phyloP scores from a whole-genome alignment of 1,140 invertebrate species.

The Musca domestica region DNA sequence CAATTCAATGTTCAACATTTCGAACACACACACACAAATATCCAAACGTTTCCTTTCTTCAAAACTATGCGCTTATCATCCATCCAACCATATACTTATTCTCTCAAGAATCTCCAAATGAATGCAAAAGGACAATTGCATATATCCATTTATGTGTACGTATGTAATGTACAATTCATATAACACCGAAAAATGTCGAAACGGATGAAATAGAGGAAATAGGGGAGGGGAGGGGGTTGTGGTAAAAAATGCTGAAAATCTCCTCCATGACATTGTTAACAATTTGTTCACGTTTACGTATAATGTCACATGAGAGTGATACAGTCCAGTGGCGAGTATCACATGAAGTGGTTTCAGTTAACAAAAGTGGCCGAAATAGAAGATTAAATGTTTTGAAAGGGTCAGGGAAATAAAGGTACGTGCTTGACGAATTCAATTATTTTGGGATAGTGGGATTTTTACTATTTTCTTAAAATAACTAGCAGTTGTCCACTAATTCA shows the following conservation, averaged over 20 bases:
- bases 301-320: slow-evolving; percentile 5
- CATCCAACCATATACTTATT: background rate
- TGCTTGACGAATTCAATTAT: no score
- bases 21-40: background rate
- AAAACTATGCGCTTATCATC: background rate
- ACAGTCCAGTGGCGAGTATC: background rate
- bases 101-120: background rate
- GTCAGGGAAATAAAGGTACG: no score
- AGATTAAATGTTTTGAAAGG: no score
- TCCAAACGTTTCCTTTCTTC: background rate
- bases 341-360: no score
- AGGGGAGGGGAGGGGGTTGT: no score
- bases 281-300: slow-evolving; percentile 12
- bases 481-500: no score
- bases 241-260: background rate
- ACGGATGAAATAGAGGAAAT: no score
- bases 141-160: no score
- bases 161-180: background rate
- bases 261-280: background rate
- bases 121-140: background rate
- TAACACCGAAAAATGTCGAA: background rate
- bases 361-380: no score
- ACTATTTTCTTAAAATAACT: no score
- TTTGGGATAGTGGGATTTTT: no score
- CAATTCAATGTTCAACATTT: background rate